Evolutionary conservation across 2,888 invertebrate genomes (phyloP), one percentile per base, ranked within the genome.

Genomic region (Rhyacophila evoluta): DNA sequence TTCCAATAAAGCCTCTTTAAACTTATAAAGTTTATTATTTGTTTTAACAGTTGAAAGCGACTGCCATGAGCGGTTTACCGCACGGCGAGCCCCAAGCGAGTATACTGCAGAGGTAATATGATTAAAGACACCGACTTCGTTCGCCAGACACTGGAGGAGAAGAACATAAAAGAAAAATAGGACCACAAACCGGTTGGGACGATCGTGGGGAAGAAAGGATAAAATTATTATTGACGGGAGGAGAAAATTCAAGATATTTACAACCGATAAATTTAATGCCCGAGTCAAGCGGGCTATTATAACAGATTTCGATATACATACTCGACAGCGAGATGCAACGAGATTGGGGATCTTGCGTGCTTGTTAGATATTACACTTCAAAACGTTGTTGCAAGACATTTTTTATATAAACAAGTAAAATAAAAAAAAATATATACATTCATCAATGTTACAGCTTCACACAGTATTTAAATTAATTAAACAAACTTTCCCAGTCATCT

Each of bases 41-140:
- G 19, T 19, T 55, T 19, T 55, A 19, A 19, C 5, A 12, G 39
- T 25, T 55, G 19, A 25, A 10, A 19, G 19, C 55, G 6, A 19
- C 55, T 55, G 55, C 6, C 5, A 0, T 55, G 8, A 55, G 55
- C 19, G 55, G 55, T 25, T 55, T 55, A 55, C 55, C 55, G 19
- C 55, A 55, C 55, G 8, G 55, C 55, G 55, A 19, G 55, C 25
- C 25, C 55, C 15, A 19, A 55, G 55, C 55, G 55, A 55, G 25
- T 19, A 19, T 19, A 55, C 55, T 55, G 55, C 55, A 55, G 55
- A 55, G 55, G 55, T 55, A 55, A 55, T 55, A 55, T 55, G 55
- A 55, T 55, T 55, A 55, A 55, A 55, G 55, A n/a, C 15, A 8
- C 55, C 55, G 55, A 55, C 55, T n/a, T n/a, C n/a, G 25, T 55